Evolutionary conservation across 2,888 invertebrate species (phyloP), one percentile per base, ranked within the genome.

Genomic region (Trachelus stipa): DNA sequence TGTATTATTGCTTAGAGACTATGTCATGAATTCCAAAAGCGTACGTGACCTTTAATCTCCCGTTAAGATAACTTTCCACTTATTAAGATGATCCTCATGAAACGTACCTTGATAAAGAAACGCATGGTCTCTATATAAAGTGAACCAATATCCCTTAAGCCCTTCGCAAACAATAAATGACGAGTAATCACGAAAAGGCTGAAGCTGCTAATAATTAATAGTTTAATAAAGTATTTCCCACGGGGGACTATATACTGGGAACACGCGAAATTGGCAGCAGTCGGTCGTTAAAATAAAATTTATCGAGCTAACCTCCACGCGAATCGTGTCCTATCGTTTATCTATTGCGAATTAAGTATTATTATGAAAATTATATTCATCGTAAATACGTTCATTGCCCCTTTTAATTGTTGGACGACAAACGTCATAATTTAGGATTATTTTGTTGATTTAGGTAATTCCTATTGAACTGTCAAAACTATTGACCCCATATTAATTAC

Each of bases 201-300:
- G 31, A 56, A 12, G 31, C 30, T 34, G 33, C 11, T 12, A 71
- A 71, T 71, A 31, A 71, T 71, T 71, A 12, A 71, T 71, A 33
- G 31, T 71, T 71, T 71, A 71, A 71, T 71, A 56, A 71, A 31
- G 33, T 31, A 11, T 31, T 34, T 15, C 34, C 33, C 71, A 71
- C 71, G 71, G 1, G 71, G 1, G 31, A 33, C 31, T 15, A 3
- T 12, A 9, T 2, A 34, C 4, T 23, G 30, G 71, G 71, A 56
- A 34, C 71, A 71, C 71, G 71, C 71, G 31, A 71, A 71, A 71
- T 34, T 71, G 71, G 33, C 71, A 34, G 33, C 15, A 34, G 15
- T 71, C 12, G 31, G 15, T 71, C 31, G 71, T 71, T 71, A 71
- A 34, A 71, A 71, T 23, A 9, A 56, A 56, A 9, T 56, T 56